A percentile compares a stretch with the other conserved stretches of the same genome.
These are phyloP conservation scores for Spondyliosoma cantharus DNA, from an alignment of 2,797 vertebrate genomes.

Conservation along the genomic window DNA sequence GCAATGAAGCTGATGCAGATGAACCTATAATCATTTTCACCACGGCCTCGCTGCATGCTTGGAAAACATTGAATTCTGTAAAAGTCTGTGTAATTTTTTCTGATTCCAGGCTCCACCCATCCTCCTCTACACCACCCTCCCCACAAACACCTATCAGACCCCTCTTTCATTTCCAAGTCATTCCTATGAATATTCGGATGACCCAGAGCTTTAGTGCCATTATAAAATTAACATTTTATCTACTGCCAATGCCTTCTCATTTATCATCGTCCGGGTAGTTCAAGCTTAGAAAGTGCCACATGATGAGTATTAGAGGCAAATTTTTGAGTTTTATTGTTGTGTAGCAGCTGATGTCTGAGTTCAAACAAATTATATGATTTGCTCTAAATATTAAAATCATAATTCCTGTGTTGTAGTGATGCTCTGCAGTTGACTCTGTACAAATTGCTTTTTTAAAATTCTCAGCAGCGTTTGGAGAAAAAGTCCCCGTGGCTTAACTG, in stretches of 20 bases:
- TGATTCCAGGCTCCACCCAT: constrained; percentile 20
- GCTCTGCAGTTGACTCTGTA: constrained; percentile 19
- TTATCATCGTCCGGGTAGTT: constrained; percentile 18
- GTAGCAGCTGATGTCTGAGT: constrained; percentile 25
- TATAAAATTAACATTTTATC: constrained; percentile 28
- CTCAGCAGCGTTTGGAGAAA: constrained; percentile 25
- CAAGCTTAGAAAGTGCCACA: constrained; percentile 38
- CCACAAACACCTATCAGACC: constrained; percentile 45
- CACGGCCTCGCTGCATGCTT: constrained; percentile 77
- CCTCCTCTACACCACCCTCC: constrained; percentile 4
- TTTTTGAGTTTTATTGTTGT: constrained; percentile 36
- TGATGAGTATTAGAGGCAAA: constrained; percentile 6
- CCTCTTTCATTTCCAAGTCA: constrained; percentile 22
- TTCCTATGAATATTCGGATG: constrained; percentile 30
- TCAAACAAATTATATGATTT: constrained; percentile 32
- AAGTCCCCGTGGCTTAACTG: constrained; percentile 25
- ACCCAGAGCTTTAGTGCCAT: constrained; percentile 57
- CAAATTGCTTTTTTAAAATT: constrained; percentile 26
- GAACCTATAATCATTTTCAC: constrained; percentile 54
- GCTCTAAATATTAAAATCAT: constrained; percentile 33
- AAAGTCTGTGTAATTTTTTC: constrained; percentile 57
- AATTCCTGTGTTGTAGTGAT: constrained; percentile 11
- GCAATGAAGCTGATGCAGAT: constrained; percentile 60
- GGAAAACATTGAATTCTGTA: constrained; percentile 65
- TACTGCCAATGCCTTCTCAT: constrained; percentile 54